Conservation (phyloP, 2,888 invertebrate genomes). For the Drosophila prolongata region DNA sequence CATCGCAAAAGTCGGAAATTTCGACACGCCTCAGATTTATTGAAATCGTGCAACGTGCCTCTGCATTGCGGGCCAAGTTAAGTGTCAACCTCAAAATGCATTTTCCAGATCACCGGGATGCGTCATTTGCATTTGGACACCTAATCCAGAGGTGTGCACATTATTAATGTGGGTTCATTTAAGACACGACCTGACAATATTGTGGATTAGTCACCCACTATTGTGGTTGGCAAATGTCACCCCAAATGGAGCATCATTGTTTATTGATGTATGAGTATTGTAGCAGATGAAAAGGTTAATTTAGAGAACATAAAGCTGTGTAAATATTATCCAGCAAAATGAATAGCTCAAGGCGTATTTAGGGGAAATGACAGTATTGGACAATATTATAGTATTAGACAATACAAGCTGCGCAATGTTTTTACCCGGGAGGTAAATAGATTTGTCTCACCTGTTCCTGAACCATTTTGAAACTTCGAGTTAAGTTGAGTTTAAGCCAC, state of each 20-base stretch:
- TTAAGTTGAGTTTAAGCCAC: neutral
- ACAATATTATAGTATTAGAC: neutral
- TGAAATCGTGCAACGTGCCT: slow-evolving; percentile 47
- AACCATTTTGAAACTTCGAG: neutral
- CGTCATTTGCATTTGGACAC: slow-evolving; percentile 1
- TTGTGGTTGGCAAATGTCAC: slow-evolving; percentile 12
- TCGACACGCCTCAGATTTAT: slow-evolving; percentile 63
- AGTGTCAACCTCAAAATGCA: slow-evolving; percentile 46
- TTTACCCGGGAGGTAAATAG: neutral
- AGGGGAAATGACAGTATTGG: neutral
- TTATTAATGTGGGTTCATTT: slow-evolving; percentile 14
- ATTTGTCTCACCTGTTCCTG: neutral
- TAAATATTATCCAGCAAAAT: slow-evolving; percentile 19
- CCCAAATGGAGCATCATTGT: slow-evolving; percentile 21
- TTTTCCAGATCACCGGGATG: slow-evolving; percentile 10
- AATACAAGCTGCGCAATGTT: neutral
- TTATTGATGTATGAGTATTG: neutral
- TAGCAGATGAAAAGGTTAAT: neutral
- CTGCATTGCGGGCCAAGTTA: slow-evolving; percentile 19
- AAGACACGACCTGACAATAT: slow-evolving; percentile 14
- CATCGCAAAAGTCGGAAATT: slow-evolving; percentile 33
- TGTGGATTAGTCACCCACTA: slow-evolving; percentile 41
- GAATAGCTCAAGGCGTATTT: neutral
- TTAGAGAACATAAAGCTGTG: slow-evolving; percentile 14
- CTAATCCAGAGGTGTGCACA: neutral